Evolutionary conservation across 2,888 invertebrate genomes (phyloP).

Genomic region (Xanthorhoe designata): DNA sequence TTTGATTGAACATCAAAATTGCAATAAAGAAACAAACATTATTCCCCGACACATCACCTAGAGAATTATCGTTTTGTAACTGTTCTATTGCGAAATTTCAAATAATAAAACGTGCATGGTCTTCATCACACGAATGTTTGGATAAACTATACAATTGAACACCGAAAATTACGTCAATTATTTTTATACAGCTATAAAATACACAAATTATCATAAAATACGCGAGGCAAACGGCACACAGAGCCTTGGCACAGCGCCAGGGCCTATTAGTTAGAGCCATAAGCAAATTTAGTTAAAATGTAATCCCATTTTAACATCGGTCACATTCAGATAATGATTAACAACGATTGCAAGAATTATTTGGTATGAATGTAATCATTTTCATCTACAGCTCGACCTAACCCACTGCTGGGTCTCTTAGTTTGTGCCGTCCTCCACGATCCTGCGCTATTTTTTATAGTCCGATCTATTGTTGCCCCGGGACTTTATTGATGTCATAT

Average conservation of each 20-base stretch:
- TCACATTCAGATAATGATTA: not conserved
- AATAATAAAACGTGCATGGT: constrained; percentile 14
- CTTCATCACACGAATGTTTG: constrained; percentile 15
- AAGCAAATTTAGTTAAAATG: constrained; percentile 52
- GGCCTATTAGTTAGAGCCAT: constrained; percentile 47
- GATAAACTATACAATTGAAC: constrained; percentile 17
- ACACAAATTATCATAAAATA: constrained; percentile 27
- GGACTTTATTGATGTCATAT: too few relatives aligned
- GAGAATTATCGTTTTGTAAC: too few relatives aligned
- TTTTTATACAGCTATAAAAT: constrained; percentile 50
- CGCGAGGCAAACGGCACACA: constrained; percentile 49
- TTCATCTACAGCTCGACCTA: too few relatives aligned
- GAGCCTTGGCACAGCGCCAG: constrained; percentile 62
- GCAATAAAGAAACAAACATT: too few relatives aligned
- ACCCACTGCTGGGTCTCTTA: not conserved
- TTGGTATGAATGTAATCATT: not conserved
- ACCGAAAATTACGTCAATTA: constrained; percentile 13
- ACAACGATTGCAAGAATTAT: not conserved
- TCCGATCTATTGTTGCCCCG: too few relatives aligned
- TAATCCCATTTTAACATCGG: constrained; percentile 31
- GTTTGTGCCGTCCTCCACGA: too few relatives aligned
- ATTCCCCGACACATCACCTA: too few relatives aligned
- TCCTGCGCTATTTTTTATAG: too few relatives aligned
- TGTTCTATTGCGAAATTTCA: not conserved
- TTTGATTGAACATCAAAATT: too few relatives aligned